Base-by-base conservation (phyloP, 2,888 invertebrate genomes). In the Nebria brevicollis region DNA sequence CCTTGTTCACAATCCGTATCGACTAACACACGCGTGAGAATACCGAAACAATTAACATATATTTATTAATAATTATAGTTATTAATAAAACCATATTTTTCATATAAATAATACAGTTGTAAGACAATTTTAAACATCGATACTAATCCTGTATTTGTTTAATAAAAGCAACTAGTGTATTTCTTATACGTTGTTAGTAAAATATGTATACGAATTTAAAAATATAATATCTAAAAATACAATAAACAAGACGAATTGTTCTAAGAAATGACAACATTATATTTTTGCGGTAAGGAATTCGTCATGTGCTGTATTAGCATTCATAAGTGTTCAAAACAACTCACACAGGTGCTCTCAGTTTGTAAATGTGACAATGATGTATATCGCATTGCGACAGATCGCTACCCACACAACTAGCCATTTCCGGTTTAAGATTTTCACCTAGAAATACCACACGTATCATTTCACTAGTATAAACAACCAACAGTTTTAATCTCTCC, bases 361-460 rank as follows among this genome's bases (percentile, higher is more conserved):
- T 54, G 54, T 54, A 54, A 54, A 54, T 54, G 54, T 54, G 54
- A 54, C 54, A 54, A 8, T 54, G 54, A 54, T 54, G 54, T 54
- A 54, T 54, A 54, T 3, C 70, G 34, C 70, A 11, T 70, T 26
- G 70, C 20, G 70, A 70, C 70, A 70, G 11, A 70, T 70, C 26
- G 34, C 34, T 34, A 34, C 70, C 70, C 70, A 70, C 70, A 70
- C 34, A 34, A 26, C 70, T 26, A 20, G 26, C 70, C 70, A 34
- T 70, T 70, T 70, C 70, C 70, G 70, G 70, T 70, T 34, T 25
- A 54, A 54, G 54, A 70, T 26, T 34, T 34, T 70, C 70, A 70
- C 34, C 70, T 70, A 70, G 26, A 34, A 70, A 70, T 70, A 70
- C 70, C 26, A 25, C 8, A 26, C 54, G 4, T 54, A 6, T 34